Evolutionary conservation across 1,140 invertebrate genomes (phyloP).

Genomic region (Drosophila trapezifrons): DNA sequence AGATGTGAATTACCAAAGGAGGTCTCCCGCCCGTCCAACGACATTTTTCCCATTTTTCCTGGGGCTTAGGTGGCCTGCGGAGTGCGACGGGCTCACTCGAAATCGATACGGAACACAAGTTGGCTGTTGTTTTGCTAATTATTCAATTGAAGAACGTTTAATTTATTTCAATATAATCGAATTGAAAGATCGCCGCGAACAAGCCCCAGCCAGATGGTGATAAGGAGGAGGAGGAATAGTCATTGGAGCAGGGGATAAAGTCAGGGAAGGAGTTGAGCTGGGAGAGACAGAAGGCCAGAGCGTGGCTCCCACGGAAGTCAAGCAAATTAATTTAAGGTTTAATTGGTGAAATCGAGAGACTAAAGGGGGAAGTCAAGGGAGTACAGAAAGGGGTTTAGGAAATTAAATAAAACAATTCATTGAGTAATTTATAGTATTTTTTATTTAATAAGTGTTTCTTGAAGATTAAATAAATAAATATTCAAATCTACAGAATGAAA

Average conservation of each 20-base stretch:
- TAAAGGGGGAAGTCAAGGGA: constrained; percentile 6
- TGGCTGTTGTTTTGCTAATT: constrained; percentile 67
- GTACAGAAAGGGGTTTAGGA: neutral
- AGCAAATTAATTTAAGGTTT: constrained; percentile 80
- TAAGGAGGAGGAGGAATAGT: constrained; percentile 6
- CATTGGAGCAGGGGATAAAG: neutral
- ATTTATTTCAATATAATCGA: constrained; percentile 83
- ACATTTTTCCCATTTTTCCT: constrained; percentile 16
- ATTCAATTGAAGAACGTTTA: constrained; percentile 83
- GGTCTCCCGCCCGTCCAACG: constrained; percentile 1
- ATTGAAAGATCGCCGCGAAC: constrained; percentile 68
- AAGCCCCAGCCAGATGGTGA: constrained; percentile 25
- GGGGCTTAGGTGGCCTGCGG: neutral
- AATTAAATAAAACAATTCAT: neutral
- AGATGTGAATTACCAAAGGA: constrained; percentile 51
- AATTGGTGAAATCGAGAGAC: constrained; percentile 53
- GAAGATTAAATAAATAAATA: neutral
- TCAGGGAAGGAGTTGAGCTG: constrained; percentile 22
- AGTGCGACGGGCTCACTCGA: constrained; percentile 35
- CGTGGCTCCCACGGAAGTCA: constrained; percentile 78
- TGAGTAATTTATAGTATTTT: neutral
- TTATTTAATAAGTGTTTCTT: no score
- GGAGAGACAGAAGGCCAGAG: constrained; percentile 34
- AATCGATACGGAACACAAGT: constrained; percentile 48
- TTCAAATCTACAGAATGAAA: no score